These are phyloP conservation scores for Nemotelus nigrinus DNA, from an alignment of 2,888 invertebrate genomes.

Conservation along the genomic window DNA sequence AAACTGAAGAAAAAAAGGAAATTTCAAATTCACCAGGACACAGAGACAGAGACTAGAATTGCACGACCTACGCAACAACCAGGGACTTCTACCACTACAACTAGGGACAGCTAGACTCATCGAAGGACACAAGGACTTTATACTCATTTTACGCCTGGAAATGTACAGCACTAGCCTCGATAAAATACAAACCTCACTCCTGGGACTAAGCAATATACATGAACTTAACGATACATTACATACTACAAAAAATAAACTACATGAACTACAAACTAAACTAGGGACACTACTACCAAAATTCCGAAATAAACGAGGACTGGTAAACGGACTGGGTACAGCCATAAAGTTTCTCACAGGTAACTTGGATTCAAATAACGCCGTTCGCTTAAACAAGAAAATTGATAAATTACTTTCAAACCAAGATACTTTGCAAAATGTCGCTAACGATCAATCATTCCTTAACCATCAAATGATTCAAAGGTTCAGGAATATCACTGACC, in stretches of 20 bases:
- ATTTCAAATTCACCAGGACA: too few species aligned
- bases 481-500: constrained; percentile 26
- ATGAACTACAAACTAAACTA: not conserved
- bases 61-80: too few species aligned
- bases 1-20: too few species aligned
- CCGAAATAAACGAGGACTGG: constrained; percentile 9
- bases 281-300: constrained; percentile 5
- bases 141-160: not conserved
- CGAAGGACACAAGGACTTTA: not conserved
- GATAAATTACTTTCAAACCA: not conserved
- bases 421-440: not conserved
- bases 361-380: constrained; percentile 31
- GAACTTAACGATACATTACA: not conserved
- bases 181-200: not conserved
- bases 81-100: too few species aligned
- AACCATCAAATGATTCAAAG: constrained; percentile 36
- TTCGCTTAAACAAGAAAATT: constrained; percentile 17
- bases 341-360: constrained; percentile 35
- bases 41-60: too few species aligned
- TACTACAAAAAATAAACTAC: not conserved
- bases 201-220: not conserved
- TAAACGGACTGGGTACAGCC: constrained; percentile 28
- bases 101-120: too few species aligned
- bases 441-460: constrained; percentile 10
- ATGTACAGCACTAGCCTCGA: not conserved